Conservation (phyloP, 2,797 vertebrate species). For the Pelodytes ibericus region DNA sequence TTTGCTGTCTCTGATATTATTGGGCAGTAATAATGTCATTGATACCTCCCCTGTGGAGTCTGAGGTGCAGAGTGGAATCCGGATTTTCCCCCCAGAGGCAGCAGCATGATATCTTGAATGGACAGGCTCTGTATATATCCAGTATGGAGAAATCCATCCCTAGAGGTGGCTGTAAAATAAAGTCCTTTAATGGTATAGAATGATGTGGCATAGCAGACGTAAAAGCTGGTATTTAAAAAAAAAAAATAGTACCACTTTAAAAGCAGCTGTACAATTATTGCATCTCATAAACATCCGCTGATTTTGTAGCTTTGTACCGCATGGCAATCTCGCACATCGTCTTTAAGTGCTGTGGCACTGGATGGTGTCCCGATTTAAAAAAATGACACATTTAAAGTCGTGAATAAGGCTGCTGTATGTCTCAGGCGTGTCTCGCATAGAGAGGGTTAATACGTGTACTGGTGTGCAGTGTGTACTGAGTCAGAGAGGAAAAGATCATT, state of each 20-base stretch:
- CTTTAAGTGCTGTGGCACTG: neutral
- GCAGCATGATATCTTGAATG: conserved; percentile 7
- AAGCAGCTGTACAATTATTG: neutral
- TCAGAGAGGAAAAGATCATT: neutral
- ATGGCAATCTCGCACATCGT: neutral
- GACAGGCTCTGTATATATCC: conserved; percentile 8
- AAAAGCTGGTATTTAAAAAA: conserved; percentile 7
- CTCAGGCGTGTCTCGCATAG: neutral
- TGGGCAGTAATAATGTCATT: conserved; percentile 10
- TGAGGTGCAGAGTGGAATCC: conserved; percentile 2
- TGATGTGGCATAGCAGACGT: neutral
- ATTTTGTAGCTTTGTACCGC: neutral
- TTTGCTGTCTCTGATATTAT: conserved; percentile 62
- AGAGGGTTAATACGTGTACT: neutral
- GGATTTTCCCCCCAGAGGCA: conserved; percentile 9
- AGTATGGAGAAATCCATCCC: neutral
- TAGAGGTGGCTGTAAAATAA: conserved; percentile 3
- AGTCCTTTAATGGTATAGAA: conserved; percentile 4
- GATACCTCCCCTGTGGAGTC: conserved; percentile 9
- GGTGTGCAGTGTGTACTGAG: neutral
- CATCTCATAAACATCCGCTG: neutral
- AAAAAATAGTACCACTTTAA: neutral
- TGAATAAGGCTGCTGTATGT: conserved; percentile 3
- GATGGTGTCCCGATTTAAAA: neutral
- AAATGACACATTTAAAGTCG: neutral